These are phyloP conservation scores for Catagonus wagneri DNA, from an alignment of 2,113 vertebrate species.

Conservation along the genomic window DNA sequence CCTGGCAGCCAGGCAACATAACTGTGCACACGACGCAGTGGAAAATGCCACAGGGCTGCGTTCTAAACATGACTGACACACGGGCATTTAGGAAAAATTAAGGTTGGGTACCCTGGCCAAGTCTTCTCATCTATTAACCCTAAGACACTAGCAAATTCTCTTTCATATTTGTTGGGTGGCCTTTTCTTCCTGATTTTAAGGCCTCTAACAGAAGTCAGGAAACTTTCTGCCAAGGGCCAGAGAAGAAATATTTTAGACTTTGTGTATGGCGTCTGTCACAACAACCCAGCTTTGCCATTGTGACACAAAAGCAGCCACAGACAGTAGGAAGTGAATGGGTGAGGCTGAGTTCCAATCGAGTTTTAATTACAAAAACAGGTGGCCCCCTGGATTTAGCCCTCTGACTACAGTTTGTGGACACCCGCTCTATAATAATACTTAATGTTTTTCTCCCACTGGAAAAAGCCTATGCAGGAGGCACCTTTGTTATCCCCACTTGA, in stretches of 20 bases:
- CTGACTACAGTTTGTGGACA: background rate
- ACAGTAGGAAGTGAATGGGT: background rate
- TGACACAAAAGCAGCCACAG: background rate
- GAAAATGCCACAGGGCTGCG: background rate
- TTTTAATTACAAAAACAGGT: constrained; percentile 46
- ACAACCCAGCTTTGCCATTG: background rate
- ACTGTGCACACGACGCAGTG: background rate
- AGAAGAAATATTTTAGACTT: background rate
- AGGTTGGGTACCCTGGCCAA: accelerated
- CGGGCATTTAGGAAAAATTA: background rate
- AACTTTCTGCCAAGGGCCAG: background rate
- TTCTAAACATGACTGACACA: background rate
- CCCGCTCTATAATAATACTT: background rate
- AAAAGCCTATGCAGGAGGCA: background rate
- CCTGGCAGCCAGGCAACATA: background rate
- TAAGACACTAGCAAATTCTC: background rate
- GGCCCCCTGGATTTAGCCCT: background rate
- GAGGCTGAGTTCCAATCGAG: background rate
- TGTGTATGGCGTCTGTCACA: background rate
- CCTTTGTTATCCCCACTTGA: background rate
- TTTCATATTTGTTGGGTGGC: background rate
- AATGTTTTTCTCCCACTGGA: background rate
- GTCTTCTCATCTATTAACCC: background rate
- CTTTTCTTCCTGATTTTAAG: background rate
- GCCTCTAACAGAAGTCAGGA: background rate